A percentile compares a stretch with the other conserved stretches of the same genome.
Conservation (phyloP, 2,888 invertebrate species). For the Trisateles emortualis region DNA sequence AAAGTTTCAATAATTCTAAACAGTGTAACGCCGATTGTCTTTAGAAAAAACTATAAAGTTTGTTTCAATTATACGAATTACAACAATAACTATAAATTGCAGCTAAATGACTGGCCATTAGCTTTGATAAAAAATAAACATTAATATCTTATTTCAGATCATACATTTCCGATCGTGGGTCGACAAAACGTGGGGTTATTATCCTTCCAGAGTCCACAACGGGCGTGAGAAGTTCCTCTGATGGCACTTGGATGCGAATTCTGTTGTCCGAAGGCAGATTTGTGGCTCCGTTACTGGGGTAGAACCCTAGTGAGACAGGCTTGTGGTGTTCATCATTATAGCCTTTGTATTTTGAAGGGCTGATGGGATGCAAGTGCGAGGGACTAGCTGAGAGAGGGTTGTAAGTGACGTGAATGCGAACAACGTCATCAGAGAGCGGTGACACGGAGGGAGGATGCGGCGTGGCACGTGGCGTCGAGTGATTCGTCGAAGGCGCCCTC, state of each 20-base stretch:
- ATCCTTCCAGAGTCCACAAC: constrained; percentile 88
- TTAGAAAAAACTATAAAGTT: no score
- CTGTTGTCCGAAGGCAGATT: constrained; percentile 88
- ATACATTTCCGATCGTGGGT: constrained; percentile 75
- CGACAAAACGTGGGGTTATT: constrained; percentile 72
- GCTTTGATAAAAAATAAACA: constrained; percentile 10
- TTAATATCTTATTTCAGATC: constrained; percentile 70
- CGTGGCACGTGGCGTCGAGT: constrained; percentile 89
- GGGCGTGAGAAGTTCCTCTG: constrained; percentile 89
- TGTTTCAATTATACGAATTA: no score
- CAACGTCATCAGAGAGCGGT: constrained; percentile 88
- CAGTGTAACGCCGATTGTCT: no score
- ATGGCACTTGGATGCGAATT: constrained; percentile 91
- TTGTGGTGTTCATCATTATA: constrained; percentile 75
- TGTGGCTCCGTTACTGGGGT: constrained; percentile 86
- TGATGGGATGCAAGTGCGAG: constrained; percentile 79
- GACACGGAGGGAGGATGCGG: constrained; percentile 88
- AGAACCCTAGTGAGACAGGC: constrained; percentile 76
- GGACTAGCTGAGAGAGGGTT: constrained; percentile 86
- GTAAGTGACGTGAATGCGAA: constrained; percentile 93
- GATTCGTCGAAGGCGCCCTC: constrained; percentile 83
- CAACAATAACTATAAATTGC: constrained; percentile 1
- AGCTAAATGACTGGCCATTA: constrained; percentile 36
- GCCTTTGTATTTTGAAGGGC: constrained; percentile 73
- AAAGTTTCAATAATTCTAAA: no score